Evolutionary conservation across 2,113 vertebrate genomes (phyloP).

Genomic region (Sciurus niger): DNA sequence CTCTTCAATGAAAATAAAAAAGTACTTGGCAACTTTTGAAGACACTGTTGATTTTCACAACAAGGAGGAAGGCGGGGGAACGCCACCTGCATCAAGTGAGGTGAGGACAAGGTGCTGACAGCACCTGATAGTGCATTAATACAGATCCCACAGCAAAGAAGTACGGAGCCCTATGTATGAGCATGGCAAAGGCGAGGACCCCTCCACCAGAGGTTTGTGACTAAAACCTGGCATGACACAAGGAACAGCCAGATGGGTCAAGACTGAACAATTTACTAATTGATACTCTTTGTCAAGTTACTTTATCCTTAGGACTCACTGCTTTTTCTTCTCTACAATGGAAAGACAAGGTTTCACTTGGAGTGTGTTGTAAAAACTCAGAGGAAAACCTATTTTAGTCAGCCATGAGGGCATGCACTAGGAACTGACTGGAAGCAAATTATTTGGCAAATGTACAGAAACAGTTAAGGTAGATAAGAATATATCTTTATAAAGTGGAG

Average conservation of each 20-base stretch:
- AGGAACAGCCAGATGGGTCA: no score
- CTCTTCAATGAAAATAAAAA: not conserved
- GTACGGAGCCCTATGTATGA: accelerated
- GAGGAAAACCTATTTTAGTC: not conserved
- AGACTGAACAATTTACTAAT: not conserved
- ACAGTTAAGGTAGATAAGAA: not conserved
- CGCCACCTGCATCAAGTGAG: not conserved
- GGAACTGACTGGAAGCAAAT: not conserved
- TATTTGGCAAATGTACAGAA: not conserved
- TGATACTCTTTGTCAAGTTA: no score
- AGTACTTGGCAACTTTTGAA: not conserved
- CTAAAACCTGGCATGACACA: not conserved
- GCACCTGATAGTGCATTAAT: not conserved
- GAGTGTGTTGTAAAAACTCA: not conserved
- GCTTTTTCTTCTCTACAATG: not conserved
- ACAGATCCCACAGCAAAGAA: not conserved
- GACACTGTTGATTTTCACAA: not conserved
- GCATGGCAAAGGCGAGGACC: no score
- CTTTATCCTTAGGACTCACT: no score
- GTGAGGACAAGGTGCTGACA: not conserved
- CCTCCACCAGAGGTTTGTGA: not conserved
- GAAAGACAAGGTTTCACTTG: not conserved
- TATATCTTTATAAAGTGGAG: not conserved
- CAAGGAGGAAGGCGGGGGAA: accelerated
- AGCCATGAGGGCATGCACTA: not conserved